Conservation (phyloP, 2,113 vertebrate genomes). For the Tyrannus savana region DNA sequence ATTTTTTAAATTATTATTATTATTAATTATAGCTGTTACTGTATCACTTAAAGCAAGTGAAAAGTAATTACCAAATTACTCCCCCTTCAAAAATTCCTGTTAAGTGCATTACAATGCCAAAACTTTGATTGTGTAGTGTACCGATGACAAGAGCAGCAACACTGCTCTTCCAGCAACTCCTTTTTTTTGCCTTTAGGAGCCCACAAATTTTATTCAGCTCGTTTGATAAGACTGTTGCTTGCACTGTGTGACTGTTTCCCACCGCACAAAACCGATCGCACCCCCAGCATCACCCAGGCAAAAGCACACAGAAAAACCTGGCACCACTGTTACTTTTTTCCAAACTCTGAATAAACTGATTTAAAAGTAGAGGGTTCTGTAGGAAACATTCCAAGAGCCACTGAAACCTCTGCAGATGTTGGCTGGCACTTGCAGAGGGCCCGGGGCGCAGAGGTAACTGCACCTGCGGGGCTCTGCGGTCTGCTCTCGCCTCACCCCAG, state of each 20-base stretch:
- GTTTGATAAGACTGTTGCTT: background rate
- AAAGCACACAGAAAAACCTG: background rate
- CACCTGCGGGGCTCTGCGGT: background rate
- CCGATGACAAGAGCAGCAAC: background rate
- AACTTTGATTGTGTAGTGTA: background rate
- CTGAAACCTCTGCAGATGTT: background rate
- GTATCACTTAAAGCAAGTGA: background rate
- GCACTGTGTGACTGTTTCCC: background rate
- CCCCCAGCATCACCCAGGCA: background rate
- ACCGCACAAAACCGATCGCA: background rate
- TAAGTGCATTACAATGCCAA: background rate
- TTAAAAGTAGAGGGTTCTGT: background rate
- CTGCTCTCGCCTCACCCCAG: background rate
- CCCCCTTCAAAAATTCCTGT: background rate
- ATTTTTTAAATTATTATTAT: fast-evolving
- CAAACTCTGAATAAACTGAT: background rate
- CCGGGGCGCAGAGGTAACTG: background rate
- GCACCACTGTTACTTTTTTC: background rate
- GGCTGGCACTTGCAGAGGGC: background rate
- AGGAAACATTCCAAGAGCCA: background rate
- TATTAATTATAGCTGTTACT: background rate
- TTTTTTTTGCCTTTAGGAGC: background rate
- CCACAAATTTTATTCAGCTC: background rate
- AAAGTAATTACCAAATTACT: background rate
- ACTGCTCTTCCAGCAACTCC: background rate